Base-by-base conservation (phyloP, 1,140 invertebrate genomes). In the Caenorhabditis latens region DNA sequence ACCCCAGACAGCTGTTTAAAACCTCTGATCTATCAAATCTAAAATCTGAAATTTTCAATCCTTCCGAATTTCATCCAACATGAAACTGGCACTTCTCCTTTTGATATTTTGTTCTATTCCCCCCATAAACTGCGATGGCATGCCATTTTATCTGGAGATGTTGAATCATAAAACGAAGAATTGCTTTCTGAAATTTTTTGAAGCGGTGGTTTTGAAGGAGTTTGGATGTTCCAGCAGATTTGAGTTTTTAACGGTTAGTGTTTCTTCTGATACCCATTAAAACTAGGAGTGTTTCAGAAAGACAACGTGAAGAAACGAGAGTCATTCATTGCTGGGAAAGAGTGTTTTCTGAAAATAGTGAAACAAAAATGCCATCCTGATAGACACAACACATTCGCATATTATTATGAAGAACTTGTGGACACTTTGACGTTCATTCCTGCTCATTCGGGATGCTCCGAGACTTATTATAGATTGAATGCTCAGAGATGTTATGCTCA, bases 381-480 rank as follows among this genome's bases (percentile, higher is more conserved):
- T 46, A 43, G 40, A 71, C 16, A 32, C 4, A 42, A 71, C 46
- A 8, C 46, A 0, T 71, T 71, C 42, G 19, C 14, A 16, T 24
- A 24, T n/a, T 71, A 71, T 46, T 71, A 43, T n/a, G 65, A 71
- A 9, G 65, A 71, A 16, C 21, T 71, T 11, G 65, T 71, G 8
- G 42, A 71, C 19, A 46, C 65, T 71, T 46, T 71, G 40, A 43
- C 65, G 8, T 71, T 71, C 46, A 71, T 71, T 71, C 65, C 65
- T 4, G 65, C 65, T 43, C 65, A 71, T 71, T 43, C 40, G 16
- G 65, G 65, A 71, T 71, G 65, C 42, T 71, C 42, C 6, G 65
- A 71, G 14, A 71, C 65, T 7, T 71, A 71, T 71, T 71, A 71
- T 71, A 4, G 65, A 43, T 46, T 71, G 16, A 71, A 71, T 71